Conservation (phyloP, 2,113 vertebrate species). For the Hypomesus transpacificus region DNA sequence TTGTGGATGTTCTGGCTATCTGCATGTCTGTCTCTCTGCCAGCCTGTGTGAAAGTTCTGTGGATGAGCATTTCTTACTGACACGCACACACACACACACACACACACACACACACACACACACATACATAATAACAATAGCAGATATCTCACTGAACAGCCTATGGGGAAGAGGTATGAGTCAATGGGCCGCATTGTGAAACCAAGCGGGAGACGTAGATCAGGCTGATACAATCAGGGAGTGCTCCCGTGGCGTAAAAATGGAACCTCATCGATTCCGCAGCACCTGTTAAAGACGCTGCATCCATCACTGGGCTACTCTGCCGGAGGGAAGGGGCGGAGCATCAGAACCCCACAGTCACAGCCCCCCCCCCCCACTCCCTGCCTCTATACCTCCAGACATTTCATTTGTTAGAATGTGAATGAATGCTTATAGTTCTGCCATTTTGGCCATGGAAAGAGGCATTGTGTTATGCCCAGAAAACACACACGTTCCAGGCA, state of each 20-base stretch:
- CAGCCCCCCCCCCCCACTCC: not conserved
- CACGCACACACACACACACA: not conserved
- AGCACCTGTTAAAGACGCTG: conserved; percentile 42
- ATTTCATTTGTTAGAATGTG: conserved; percentile 41
- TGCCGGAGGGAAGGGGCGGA: conserved; percentile 11
- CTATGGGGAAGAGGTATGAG: conserved; percentile 38
- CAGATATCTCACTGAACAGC: not conserved
- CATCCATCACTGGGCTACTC: conserved; percentile 55
- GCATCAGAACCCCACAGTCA: conserved; percentile 1
- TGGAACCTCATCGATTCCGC: conserved; percentile 54
- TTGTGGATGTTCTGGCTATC: not conserved
- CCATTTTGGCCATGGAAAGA: conserved; percentile 40
- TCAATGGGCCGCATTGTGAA: conserved; percentile 33
- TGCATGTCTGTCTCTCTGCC: not conserved
- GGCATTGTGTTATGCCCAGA: not conserved
- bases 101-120: not conserved
- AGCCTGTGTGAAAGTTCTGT: not conserved
- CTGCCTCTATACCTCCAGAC: conserved; percentile 16
- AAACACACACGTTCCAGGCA: too few relatives aligned
- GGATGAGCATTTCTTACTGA: not conserved
- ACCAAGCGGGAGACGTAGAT: conserved; percentile 48
- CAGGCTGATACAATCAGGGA: conserved; percentile 56
- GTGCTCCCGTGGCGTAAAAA: conserved; percentile 38
- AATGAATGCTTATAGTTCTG: conserved; percentile 37
- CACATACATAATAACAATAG: conserved; percentile 18